Conservation (phyloP, 1,140 invertebrate species). For the Saccostrea cuccullata region DNA sequence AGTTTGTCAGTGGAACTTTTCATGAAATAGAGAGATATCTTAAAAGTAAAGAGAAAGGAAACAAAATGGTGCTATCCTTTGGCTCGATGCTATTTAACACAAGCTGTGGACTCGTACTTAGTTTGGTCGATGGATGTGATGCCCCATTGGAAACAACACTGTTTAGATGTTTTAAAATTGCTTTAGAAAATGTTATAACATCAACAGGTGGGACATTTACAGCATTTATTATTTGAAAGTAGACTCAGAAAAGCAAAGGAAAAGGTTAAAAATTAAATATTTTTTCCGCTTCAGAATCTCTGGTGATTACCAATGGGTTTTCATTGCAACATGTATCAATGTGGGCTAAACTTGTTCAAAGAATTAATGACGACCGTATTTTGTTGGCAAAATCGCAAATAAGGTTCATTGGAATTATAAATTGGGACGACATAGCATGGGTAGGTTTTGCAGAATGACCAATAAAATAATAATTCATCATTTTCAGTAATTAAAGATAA, state of each 20-base stretch:
- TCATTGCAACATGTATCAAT: background rate
- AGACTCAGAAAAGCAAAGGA: no score
- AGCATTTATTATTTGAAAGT: no score
- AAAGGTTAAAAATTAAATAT: background rate
- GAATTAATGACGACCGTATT: background rate
- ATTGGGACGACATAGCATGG: background rate
- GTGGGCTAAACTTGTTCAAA: background rate
- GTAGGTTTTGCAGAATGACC: background rate
- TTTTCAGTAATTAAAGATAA: no score
- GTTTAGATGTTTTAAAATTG: background rate
- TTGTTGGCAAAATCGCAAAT: background rate
- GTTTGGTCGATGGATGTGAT: background rate
- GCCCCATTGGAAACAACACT: background rate
- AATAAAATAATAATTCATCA: no score
- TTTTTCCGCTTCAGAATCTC: background rate
- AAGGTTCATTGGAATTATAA: background rate
- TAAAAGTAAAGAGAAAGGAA: background rate
- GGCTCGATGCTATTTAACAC: background rate
- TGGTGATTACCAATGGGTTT: background rate
- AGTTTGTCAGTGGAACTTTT: background rate
- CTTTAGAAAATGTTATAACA: background rate
- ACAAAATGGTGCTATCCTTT: background rate
- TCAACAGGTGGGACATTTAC: background rate
- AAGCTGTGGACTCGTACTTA: background rate
- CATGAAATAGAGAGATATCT: background rate